Conservation (phyloP, 2,113 vertebrate species). For the Grammomys dolichurus region DNA sequence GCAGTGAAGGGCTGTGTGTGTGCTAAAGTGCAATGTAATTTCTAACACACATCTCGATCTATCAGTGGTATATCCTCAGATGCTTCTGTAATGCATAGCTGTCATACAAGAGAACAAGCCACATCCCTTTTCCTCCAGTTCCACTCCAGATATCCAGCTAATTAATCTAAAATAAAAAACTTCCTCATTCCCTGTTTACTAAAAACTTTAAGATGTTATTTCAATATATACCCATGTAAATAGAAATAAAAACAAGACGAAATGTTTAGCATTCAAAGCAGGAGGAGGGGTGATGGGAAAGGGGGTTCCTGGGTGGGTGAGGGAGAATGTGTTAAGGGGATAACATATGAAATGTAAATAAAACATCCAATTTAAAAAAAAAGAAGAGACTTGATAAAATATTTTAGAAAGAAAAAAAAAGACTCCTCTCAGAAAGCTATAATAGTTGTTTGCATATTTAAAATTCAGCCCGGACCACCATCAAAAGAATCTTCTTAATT, state of each 20-base stretch:
- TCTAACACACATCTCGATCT: not conserved
- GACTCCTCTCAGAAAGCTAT: not conserved
- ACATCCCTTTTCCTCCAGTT: not conserved
- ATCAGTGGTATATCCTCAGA: not conserved
- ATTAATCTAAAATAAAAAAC: not conserved
- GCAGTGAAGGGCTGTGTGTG: not conserved
- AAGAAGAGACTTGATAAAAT: too few species aligned
- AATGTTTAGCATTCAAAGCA: not conserved
- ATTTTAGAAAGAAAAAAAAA: too few species aligned
- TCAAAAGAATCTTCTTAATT: not conserved
- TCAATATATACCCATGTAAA: not conserved
- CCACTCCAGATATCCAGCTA: not conserved
- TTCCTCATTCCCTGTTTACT: not conserved
- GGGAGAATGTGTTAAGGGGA: too few species aligned
- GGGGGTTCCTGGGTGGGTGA: too few species aligned
- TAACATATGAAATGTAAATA: too few species aligned
- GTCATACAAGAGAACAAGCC: not conserved
- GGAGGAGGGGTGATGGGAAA: too few species aligned
- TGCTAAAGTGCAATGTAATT: not conserved
- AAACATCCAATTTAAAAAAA: too few species aligned
- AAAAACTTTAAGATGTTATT: not conserved
- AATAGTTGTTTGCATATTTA: not conserved
- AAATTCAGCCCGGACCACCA: not conserved
- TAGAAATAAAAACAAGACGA: not conserved
- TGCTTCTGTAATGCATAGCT: not conserved